phyloP scores from a whole-genome alignment of 1,140 invertebrate species.

The Brachionus plicatilis region DNA sequence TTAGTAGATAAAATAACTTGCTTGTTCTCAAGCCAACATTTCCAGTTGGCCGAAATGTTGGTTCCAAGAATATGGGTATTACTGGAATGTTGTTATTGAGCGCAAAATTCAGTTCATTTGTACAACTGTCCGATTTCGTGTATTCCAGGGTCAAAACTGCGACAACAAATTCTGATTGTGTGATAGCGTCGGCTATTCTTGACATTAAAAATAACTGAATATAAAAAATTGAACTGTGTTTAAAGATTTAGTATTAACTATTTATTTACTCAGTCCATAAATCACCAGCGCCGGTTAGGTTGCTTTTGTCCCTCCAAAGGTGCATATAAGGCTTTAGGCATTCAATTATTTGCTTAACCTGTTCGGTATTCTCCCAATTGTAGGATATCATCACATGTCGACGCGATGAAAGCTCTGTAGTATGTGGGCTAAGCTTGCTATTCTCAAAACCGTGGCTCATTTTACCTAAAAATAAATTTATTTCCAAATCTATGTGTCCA shows the following conservation, averaged over 20 bases:
- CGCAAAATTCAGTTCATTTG: constrained; percentile 35
- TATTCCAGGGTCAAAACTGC: constrained; percentile 28
- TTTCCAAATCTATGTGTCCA: background rate
- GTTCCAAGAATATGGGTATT: constrained; percentile 8
- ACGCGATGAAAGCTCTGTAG: background rate
- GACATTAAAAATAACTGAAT: constrained; percentile 33
- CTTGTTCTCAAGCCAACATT: constrained; percentile 37
- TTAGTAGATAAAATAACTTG: constrained; percentile 26
- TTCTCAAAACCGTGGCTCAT: background rate
- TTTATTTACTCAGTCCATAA: constrained; percentile 38
- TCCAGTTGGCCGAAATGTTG: background rate
- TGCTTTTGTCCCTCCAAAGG: constrained; percentile 25
- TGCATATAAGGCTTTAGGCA: background rate
- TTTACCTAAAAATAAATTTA: background rate
- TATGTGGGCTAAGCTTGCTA: background rate
- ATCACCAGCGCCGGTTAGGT: constrained; percentile 17
- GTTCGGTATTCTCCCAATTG: constrained; percentile 7
- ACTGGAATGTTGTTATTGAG: constrained; percentile 26
- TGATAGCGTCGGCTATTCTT: constrained; percentile 38
- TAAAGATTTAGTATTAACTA: constrained; percentile 17
- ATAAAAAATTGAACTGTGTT: constrained; percentile 10
- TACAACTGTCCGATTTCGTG: constrained; percentile 17
- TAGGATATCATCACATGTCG: constrained; percentile 34
- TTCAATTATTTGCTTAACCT: constrained; percentile 26
- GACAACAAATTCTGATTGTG: constrained; percentile 22